Evolutionary conservation across 2,113 vertebrate species (phyloP).

Genomic region (Reinhardtius hippoglossoides): DNA sequence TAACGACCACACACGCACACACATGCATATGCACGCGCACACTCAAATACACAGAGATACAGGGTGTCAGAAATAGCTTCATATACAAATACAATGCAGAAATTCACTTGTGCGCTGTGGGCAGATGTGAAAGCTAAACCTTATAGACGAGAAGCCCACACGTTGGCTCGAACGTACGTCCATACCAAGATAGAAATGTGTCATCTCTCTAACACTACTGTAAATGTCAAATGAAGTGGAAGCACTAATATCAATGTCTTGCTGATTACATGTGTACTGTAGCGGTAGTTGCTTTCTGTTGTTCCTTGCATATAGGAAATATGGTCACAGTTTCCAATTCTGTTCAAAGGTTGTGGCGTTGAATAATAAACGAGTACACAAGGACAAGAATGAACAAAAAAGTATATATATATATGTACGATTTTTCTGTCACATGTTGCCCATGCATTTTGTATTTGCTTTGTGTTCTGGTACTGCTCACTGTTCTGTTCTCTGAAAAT

Average conservation of each 20-base stretch:
- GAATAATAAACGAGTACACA: no score
- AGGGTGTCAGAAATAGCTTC: slow-evolving; percentile 72
- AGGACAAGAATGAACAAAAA: not conserved
- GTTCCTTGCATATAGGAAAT: not conserved
- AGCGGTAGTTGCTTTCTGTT: not conserved
- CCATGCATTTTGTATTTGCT: not conserved
- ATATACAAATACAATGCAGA: slow-evolving; percentile 67
- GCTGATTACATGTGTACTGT: not conserved
- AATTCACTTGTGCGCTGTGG: slow-evolving; percentile 67
- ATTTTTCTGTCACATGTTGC: not conserved
- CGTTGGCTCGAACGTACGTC: slow-evolving; percentile 49
- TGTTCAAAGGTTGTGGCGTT: no score
- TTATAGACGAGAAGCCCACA: slow-evolving; percentile 63
- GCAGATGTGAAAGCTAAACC: slow-evolving; percentile 72
- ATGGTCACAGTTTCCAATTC: not conserved
- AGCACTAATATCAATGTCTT: not conserved
- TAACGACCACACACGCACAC: slow-evolving; percentile 64
- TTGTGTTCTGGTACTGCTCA: not conserved
- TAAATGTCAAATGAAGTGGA: not conserved
- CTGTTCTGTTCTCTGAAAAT: not conserved
- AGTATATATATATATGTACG: no score
- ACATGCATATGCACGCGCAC: slow-evolving; percentile 23
- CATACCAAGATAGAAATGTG: slow-evolving; percentile 52
- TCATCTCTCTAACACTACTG: slow-evolving; percentile 14
- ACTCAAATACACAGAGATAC: slow-evolving; percentile 50